Percentiles rank a stretch among this genome's conserved stretches.
phyloP scores from a whole-genome alignment of 2,113 vertebrate species.

The Patagioenas fasciata region DNA sequence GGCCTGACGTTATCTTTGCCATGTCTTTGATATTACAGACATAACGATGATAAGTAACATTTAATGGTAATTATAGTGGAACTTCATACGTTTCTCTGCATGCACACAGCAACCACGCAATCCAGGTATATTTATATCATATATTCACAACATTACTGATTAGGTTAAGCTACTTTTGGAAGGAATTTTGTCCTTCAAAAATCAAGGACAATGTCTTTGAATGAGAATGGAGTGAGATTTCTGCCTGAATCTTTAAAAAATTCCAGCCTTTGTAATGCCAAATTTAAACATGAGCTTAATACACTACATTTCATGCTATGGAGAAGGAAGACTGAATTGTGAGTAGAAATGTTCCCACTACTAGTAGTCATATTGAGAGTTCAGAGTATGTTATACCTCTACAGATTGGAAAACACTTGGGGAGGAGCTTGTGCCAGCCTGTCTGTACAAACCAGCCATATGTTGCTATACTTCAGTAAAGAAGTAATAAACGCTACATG shows the following conservation, averaged over 20 bases:
- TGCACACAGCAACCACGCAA: background rate
- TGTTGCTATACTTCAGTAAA: background rate
- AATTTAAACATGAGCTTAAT: background rate
- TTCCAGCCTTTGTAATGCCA: fast-evolving
- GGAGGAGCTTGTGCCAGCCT: background rate
- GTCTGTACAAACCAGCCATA: background rate
- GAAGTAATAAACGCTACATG: fast-evolving
- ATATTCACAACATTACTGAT: background rate
- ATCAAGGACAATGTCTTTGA: background rate
- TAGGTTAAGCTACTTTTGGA: background rate
- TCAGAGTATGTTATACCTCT: background rate
- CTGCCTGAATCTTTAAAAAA: background rate
- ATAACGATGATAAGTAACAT: background rate
- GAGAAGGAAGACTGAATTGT: background rate
- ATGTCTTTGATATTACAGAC: background rate
- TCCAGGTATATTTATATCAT: fast-evolving
- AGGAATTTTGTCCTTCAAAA: background rate
- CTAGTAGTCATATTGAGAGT: background rate
- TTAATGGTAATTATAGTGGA: background rate
- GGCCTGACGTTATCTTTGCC: background rate
- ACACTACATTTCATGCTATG: background rate
- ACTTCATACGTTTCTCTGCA: background rate
- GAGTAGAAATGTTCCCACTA: background rate
- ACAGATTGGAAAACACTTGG: background rate
- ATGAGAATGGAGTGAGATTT: background rate